These are phyloP conservation scores for Cebidichthys violaceus DNA, from an alignment of 2,113 vertebrate species.

Conservation along the genomic window DNA sequence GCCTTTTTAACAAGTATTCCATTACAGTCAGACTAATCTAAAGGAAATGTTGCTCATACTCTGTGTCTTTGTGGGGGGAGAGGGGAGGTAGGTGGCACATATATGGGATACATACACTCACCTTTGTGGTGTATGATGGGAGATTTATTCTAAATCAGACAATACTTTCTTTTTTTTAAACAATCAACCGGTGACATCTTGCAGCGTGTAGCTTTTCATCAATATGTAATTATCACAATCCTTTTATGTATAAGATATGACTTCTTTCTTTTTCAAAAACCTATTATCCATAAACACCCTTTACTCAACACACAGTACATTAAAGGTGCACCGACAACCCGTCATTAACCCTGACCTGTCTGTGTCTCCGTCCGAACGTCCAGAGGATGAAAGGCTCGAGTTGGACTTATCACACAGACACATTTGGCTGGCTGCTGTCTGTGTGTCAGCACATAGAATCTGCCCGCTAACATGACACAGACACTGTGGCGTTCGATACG, in stretches of 20 bases:
- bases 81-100: neutral
- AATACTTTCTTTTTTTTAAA: neutral
- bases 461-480: constrained; percentile 58
- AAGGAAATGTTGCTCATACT: constrained; percentile 82
- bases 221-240: constrained; percentile 10
- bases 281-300: constrained; percentile 48
- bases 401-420: constrained; percentile 68
- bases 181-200: neutral
- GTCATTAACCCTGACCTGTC: constrained; percentile 81
- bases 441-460: constrained; percentile 46
- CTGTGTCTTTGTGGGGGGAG: neutral
- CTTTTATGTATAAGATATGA: neutral
- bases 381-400: constrained; percentile 74
- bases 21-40: constrained; percentile 84
- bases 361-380: constrained; percentile 66
- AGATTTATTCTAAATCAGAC: neutral
- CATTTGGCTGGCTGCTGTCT: constrained; percentile 59
- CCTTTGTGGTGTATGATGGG: neutral
- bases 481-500: neutral
- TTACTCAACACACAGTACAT: constrained; percentile 79
- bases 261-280: constrained; percentile 19
- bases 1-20: constrained; percentile 86
- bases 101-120: constrained; percentile 12
- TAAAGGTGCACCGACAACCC: constrained; percentile 75
- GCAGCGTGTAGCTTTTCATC: neutral